A percentile compares a stretch with the other conserved stretches of the same genome.
Conservation (phyloP, 2,888 invertebrate genomes). For the Conus canariensis region DNA sequence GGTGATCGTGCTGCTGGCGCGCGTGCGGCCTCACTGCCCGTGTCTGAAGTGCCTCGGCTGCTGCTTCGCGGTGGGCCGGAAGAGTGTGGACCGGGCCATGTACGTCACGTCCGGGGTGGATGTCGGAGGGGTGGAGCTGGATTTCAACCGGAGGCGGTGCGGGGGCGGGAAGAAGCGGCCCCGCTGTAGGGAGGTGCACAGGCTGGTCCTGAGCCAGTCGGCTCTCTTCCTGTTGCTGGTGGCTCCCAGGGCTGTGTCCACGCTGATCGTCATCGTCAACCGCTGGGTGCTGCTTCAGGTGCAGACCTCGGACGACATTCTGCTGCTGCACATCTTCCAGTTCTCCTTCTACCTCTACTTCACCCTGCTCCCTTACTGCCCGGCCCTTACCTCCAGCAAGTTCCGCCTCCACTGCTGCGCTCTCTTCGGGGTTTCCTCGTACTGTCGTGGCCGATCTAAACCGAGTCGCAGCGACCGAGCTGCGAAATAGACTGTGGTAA, state of each 20-base stretch:
- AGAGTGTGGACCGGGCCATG: neutral
- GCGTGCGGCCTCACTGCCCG: slow-evolving; percentile 37
- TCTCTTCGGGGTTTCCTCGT: neutral
- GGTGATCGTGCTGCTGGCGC: slow-evolving; percentile 47
- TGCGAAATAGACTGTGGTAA: too few species aligned
- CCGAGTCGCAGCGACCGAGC: too few species aligned
- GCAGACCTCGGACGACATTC: slow-evolving; percentile 52
- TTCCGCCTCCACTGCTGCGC: slow-evolving; percentile 44
- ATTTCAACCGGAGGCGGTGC: slow-evolving; percentile 40
- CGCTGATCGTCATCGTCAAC: slow-evolving; percentile 53
- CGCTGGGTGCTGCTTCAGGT: slow-evolving; percentile 47
- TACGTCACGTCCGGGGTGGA: neutral
- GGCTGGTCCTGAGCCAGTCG: slow-evolving; percentile 57
- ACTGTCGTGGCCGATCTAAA: neutral
- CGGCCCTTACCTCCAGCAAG: slow-evolving; percentile 57
- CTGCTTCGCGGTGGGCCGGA: neutral
- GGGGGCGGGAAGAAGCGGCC: neutral
- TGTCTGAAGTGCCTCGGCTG: neutral
- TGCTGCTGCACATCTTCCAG: slow-evolving; percentile 61
- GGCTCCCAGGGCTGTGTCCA: slow-evolving; percentile 61
- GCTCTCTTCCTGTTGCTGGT: slow-evolving; percentile 60
- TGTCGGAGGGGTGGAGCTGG: neutral
- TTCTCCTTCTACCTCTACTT: slow-evolving; percentile 65
- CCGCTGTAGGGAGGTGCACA: slow-evolving; percentile 53
- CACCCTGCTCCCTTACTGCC: slow-evolving; percentile 60